A percentile compares a stretch with the other conserved stretches of the same genome.
Conservation (phyloP, 2,888 invertebrate species). For the Microctonus aethiopoides region DNA sequence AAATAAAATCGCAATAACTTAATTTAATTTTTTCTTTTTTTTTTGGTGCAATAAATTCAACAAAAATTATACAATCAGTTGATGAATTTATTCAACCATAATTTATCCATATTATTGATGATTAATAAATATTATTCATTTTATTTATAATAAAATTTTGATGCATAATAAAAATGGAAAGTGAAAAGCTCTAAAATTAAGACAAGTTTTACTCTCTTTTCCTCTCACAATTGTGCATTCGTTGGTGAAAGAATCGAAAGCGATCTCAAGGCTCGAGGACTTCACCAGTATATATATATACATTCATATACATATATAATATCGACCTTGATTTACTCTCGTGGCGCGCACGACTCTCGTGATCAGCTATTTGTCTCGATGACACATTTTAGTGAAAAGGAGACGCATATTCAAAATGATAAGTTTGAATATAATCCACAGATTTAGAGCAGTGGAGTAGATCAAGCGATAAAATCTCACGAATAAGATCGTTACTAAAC, state of each 20-base stretch:
- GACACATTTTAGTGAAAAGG: background rate
- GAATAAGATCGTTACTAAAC: background rate
- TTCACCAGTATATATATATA: conserved; percentile 1
- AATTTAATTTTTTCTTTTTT: background rate
- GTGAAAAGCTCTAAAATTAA: conserved; percentile 5
- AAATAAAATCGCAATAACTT: background rate
- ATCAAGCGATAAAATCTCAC: background rate
- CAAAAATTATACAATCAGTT: too few species aligned
- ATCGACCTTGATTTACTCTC: conserved; percentile 7
- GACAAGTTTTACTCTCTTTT: background rate
- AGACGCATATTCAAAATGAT: background rate
- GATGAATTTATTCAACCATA: too few species aligned
- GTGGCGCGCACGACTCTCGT: background rate
- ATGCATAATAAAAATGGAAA: background rate
- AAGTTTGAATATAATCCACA: background rate
- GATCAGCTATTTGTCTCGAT: conserved; percentile 2
- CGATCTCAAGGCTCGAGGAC: conserved; percentile 1
- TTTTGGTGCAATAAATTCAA: background rate
- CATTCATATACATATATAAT: background rate
- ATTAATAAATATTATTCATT: too few species aligned
- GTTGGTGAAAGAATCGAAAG: background rate
- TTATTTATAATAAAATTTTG: background rate
- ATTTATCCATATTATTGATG: too few species aligned
- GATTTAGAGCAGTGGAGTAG: background rate
- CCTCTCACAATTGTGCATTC: background rate